Evolutionary conservation across 2,113 vertebrate species (phyloP).

Genomic region (Xenopus tropicalis): UCB_Xtro_10.0 CM004448.2:88592501-88593000

Average conservation of each 20-base stretch:
- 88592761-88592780: background rate
- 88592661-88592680: background rate
- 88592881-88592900: background rate
- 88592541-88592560: too few relatives aligned
- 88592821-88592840: background rate
- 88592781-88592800: background rate
- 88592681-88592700: background rate
- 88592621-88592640: background rate
- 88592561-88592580: too few relatives aligned
- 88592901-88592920: background rate
- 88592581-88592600: too few relatives aligned
- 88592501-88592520: too few relatives aligned
- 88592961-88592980: constrained; percentile 2
- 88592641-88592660: constrained; percentile 16
- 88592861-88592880: background rate
- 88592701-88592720: background rate
- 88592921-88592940: background rate
- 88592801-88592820: background rate
- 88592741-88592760: background rate
- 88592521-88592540: too few relatives aligned
- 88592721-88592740: constrained; percentile 1
- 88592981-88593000: background rate
- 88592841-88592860: background rate
- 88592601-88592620: background rate
- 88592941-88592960: background rate